Conservation (phyloP, 2,888 invertebrate genomes). For the Electrophaes corylata region DNA sequence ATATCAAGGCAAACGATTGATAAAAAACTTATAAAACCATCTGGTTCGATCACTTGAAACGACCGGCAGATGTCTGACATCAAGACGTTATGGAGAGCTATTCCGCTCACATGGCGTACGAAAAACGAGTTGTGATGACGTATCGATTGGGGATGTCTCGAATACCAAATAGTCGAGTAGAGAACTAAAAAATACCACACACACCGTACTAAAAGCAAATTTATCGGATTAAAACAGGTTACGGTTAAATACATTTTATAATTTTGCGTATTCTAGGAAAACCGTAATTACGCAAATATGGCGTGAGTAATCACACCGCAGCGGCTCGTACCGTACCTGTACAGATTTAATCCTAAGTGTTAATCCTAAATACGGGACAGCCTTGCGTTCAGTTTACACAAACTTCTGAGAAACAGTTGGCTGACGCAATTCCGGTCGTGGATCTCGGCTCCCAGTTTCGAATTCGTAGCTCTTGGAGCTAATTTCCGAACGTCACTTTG, state of each 20-base stretch:
- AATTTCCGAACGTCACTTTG: constrained; percentile 83
- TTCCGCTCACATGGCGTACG: constrained; percentile 66
- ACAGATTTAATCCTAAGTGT: constrained; percentile 44
- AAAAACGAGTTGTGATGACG: constrained; percentile 58
- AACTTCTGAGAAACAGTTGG: constrained; percentile 73
- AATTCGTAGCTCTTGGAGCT: constrained; percentile 78
- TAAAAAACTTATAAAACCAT: constrained; percentile 73
- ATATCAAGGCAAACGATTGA: constrained; percentile 54
- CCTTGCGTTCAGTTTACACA: constrained; percentile 68
- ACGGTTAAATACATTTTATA: constrained; percentile 15
- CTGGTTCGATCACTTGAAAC: constrained; percentile 57
- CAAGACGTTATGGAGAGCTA: constrained; percentile 78
- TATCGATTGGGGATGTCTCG: constrained; percentile 35
- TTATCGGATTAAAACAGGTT: constrained; percentile 11
- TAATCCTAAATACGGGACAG: constrained; percentile 64
- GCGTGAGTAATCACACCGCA: constrained; percentile 38
- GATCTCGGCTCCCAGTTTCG: constrained; percentile 68
- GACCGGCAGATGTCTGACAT: constrained; percentile 73
- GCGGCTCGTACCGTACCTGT: constrained; percentile 51
- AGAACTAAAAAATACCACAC: constrained; percentile 21
- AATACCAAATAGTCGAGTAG: constrained; percentile 14
- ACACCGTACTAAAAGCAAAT: background rate
- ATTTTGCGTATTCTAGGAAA: constrained; percentile 38
- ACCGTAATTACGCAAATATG: constrained; percentile 48
- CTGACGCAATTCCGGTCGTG: constrained; percentile 82